phyloP scores from a whole-genome alignment of 2,797 vertebrate genomes.

The Potorous gilbertii region DNA sequence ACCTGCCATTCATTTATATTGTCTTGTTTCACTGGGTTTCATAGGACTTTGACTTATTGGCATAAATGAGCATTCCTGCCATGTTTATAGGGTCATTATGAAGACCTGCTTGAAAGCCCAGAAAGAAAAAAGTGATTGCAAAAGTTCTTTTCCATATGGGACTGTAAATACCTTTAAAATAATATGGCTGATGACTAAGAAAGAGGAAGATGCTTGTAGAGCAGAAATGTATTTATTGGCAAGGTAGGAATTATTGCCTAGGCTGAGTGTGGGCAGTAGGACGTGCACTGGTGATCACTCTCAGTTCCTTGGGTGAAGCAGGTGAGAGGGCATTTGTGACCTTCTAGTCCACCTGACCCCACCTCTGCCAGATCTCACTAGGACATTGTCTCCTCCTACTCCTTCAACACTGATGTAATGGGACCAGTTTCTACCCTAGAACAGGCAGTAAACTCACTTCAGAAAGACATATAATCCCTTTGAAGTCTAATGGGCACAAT shows the following conservation, averaged over 20 bases:
- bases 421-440: background rate
- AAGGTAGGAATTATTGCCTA: background rate
- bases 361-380: background rate
- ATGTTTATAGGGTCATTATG: background rate
- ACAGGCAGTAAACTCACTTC: background rate
- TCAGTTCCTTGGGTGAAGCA: background rate
- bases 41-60: no score
- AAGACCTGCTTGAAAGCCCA: background rate
- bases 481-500: background rate
- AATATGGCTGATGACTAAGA: background rate
- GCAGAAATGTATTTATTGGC: background rate
- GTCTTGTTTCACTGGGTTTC: background rate
- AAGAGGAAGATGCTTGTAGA: conserved; percentile 3
- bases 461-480: background rate
- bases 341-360: background rate
- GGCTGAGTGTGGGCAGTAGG: background rate
- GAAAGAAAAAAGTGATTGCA: background rate
- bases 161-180: background rate
- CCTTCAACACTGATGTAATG: background rate
- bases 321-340: background rate
- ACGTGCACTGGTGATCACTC: background rate
- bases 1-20: background rate
- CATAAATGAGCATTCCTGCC: background rate
- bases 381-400: background rate
- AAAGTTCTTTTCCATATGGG: accelerated